These are phyloP conservation scores for Scalopus aquaticus DNA, from an alignment of 2,113 vertebrate species.

Conservation along the genomic window DNA sequence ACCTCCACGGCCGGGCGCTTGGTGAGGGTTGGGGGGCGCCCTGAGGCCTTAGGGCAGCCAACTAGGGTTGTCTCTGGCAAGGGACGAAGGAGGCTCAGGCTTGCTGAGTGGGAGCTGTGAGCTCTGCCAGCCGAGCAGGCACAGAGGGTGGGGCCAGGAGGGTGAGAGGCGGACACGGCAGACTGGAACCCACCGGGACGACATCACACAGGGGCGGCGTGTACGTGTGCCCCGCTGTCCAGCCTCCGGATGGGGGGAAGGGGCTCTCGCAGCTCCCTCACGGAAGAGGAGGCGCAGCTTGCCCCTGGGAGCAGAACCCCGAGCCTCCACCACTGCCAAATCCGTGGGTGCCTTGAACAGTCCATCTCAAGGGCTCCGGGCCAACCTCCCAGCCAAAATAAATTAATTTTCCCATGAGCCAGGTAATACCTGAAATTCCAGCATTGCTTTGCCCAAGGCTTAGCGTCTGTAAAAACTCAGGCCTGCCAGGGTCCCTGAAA, in stretches of 20 bases:
- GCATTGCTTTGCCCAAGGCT: background rate
- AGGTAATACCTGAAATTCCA: background rate
- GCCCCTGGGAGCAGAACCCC: background rate
- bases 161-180: background rate
- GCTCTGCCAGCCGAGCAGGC: background rate
- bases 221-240: no score
- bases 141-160: rapidly evolving
- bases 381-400: background rate
- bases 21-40: background rate
- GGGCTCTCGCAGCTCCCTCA: background rate
- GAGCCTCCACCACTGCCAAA: background rate
- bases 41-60: background rate
- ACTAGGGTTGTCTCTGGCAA: background rate
- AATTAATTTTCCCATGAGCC: background rate
- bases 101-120: rapidly evolving
- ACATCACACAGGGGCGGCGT: no score
- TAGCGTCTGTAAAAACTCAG: background rate
- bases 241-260: background rate
- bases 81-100: background rate
- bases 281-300: background rate
- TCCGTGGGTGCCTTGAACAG: background rate
- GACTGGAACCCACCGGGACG: background rate
- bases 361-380: background rate
- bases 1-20: background rate
- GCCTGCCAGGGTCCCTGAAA: rapidly evolving